Evolutionary conservation across 2,113 vertebrate genomes (phyloP), one percentile per base, ranked within the genome.

Genomic region (Abramis brama): DNA sequence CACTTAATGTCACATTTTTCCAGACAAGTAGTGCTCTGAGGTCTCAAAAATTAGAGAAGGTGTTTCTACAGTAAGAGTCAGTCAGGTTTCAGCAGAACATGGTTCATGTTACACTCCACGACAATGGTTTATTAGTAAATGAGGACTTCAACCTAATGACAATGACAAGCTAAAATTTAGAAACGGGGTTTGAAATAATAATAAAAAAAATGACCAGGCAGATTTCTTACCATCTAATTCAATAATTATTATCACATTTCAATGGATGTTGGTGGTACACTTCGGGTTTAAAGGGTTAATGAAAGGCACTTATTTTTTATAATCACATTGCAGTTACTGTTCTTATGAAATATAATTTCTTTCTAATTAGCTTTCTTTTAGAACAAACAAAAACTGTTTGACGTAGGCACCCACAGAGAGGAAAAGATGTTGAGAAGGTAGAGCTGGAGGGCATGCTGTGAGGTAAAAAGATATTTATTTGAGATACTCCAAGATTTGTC

Each of bases 381-480:
- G 47, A 70, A n/a, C 52, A n/a, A 81, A 45, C 5, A 30, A n/a
- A 47, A 82, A 70, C 27, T 52, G 9, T 68, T 82, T 52, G 43
- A 21, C 33, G 25, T 50, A 62, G 43, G 47, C 27, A 23, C 25
- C 3, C 47, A 33, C n/a, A 70, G 27, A 50, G 45, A 82, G 25
- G 8, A 15, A 62, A 70, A 50, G 5, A 50, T 82, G 43, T 70
- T 70, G 45, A 52, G 80, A 68, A 70, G 30, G 17, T 70, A 52
- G 17, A 30, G 11, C 82, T 74, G 33, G 68, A 73, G 57, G 82
- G 66, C 80, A 71, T 74, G 50, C 68, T 83, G 12, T 59, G 47
- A 57, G 50, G 47, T 50, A 83, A 71, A 73, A 23, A 74, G 47
- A 59, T 73, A 57, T 83, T 74, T 74, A 39, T 71, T 43, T 83